phyloP scores from a whole-genome alignment of 1,140 invertebrate species.

The Diachasma alloeum region DNA sequence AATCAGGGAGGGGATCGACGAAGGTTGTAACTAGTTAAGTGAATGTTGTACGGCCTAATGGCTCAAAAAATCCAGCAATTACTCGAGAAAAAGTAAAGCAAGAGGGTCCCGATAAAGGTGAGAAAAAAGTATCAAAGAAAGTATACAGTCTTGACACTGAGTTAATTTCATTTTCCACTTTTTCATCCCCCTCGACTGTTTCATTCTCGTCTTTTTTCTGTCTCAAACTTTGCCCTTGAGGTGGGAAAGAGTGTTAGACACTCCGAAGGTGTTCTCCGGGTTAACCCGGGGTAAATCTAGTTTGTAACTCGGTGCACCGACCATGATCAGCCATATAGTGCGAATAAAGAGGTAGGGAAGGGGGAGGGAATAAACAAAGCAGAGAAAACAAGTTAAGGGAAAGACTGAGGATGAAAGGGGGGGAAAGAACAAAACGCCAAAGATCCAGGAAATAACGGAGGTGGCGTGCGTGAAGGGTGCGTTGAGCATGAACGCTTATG shows the following conservation, averaged over 20 bases:
- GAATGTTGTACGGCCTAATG: neutral
- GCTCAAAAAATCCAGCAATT: neutral
- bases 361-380: neutral
- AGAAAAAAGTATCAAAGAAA: neutral
- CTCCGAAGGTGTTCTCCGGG: neutral
- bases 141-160: slow-evolving; percentile 1
- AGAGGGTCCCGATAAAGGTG: neutral
- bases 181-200: neutral
- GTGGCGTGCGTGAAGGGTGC: neutral
- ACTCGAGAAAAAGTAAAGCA: neutral
- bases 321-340: slow-evolving; percentile 2
- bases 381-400: neutral
- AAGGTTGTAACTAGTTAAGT: neutral
- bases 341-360: neutral
- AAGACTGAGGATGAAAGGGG: neutral
- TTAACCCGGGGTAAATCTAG: slow-evolving; percentile 27
- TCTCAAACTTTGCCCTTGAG: neutral
- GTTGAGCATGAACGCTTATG: neutral
- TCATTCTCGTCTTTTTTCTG: neutral
- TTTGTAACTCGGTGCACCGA: slow-evolving; percentile 23
- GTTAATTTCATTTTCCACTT: slow-evolving; percentile 11
- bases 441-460: neutral
- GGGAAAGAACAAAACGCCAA: slow-evolving; percentile 5
- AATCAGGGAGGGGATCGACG: neutral
- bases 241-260: neutral